phyloP scores from a whole-genome alignment of 2,113 vertebrate species.

The Bolborhynchus lineola region DNA sequence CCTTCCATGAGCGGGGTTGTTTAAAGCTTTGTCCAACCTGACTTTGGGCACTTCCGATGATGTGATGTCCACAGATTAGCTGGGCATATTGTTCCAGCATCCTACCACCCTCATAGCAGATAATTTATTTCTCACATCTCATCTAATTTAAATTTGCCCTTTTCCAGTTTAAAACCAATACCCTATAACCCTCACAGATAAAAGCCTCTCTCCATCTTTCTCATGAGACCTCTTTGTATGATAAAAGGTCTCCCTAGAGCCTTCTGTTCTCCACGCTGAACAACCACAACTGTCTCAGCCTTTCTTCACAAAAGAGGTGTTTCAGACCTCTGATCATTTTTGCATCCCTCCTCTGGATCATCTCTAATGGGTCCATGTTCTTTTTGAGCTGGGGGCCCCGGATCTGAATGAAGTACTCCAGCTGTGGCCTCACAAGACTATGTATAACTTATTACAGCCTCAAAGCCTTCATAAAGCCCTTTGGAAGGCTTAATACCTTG shows the following conservation, averaged over 20 bases:
- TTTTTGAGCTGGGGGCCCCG: rapidly evolving
- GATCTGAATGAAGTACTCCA: not conserved
- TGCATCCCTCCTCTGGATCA: not conserved
- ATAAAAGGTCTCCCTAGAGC: not conserved
- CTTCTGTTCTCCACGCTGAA: not conserved
- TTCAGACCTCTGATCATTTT: not conserved
- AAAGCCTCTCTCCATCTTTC: not conserved
- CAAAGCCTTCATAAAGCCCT: not conserved
- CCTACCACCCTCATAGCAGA: not conserved
- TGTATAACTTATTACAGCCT: not conserved
- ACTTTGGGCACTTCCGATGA: not conserved
- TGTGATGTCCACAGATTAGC: not conserved
- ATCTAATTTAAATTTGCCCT: not conserved
- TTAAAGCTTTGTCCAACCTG: not conserved
- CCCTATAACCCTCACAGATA: not conserved
- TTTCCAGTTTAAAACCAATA: rapidly evolving
- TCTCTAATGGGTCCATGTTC: rapidly evolving
- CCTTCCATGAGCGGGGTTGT: not conserved
- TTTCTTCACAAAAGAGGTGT: not conserved
- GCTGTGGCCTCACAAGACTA: not conserved
- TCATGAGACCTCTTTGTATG: not conserved
- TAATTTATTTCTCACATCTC: not conserved
- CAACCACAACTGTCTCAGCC: not conserved
- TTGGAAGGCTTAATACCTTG: not conserved
- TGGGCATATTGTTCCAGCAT: not conserved